Evolutionary conservation across 1,140 invertebrate species (phyloP).

Genomic region (Drosophila punjabiensis): DNA sequence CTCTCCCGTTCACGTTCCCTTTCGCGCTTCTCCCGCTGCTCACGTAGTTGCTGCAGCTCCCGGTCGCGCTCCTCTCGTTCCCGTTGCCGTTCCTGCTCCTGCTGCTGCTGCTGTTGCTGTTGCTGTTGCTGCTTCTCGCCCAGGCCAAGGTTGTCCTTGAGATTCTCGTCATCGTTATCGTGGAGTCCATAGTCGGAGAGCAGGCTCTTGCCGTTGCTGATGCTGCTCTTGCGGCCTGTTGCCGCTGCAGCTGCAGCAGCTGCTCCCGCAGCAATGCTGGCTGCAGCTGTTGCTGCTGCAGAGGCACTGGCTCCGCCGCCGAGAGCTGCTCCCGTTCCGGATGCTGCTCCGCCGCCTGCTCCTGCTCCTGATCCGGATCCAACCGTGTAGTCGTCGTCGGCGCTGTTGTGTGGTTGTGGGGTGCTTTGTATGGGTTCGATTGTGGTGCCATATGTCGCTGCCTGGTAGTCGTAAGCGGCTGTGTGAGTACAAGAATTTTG

Average conservation of each 20-base stretch:
- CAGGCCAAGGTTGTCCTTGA: slow-evolving; percentile 84
- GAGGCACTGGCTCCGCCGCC: slow-evolving; percentile 28
- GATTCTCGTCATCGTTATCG: slow-evolving; percentile 84
- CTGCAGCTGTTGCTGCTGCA: slow-evolving; percentile 32
- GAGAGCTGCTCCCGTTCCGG: slow-evolving; percentile 21
- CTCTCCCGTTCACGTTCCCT: slow-evolving; percentile 49
- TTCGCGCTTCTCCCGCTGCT: slow-evolving; percentile 60
- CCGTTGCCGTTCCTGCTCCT: slow-evolving; percentile 52
- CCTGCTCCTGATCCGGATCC: slow-evolving; percentile 26
- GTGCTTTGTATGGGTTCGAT: slow-evolving; percentile 78
- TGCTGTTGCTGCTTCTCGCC: slow-evolving; percentile 78
- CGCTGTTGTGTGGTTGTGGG: slow-evolving; percentile 71
- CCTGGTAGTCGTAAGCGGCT: slow-evolving; percentile 85
- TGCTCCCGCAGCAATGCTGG: slow-evolving; percentile 39
- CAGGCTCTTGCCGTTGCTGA: slow-evolving; percentile 44
- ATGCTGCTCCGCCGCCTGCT: slow-evolving; percentile 24
- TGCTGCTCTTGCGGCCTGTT: slow-evolving; percentile 60
- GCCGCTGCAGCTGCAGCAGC: slow-evolving; percentile 30
- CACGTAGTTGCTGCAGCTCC: slow-evolving; percentile 59
- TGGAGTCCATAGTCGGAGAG: slow-evolving; percentile 71
- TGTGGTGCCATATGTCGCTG: slow-evolving; percentile 82
- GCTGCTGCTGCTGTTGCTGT: slow-evolving; percentile 47
- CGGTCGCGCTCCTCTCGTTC: slow-evolving; percentile 65
- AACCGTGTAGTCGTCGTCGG: slow-evolving; percentile 64
- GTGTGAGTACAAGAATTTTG: slow-evolving; percentile 68